Evolutionary conservation across 2,113 vertebrate species (phyloP).

Genomic region (Excalfactoria chinensis): DNA sequence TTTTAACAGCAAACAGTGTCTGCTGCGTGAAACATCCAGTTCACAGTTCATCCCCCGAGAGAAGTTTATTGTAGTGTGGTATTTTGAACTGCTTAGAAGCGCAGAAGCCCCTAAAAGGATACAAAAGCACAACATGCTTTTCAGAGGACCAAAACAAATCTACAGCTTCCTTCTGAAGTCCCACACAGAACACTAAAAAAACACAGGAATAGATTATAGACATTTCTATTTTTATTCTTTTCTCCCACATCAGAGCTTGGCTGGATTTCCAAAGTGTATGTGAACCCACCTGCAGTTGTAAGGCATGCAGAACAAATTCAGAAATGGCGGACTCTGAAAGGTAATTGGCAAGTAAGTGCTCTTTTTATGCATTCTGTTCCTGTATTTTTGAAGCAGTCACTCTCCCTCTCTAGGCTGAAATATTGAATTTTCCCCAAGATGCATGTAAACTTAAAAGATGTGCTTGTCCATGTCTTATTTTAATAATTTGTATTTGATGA

Average conservation of each 20-base stretch:
- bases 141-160: background rate
- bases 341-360: conserved; percentile 90
- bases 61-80: background rate
- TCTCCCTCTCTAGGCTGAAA: conserved; percentile 55
- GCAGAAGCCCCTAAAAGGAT: background rate
- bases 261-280: conserved; percentile 86
- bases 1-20: background rate
- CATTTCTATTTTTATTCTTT: background rate
- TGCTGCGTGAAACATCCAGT: background rate
- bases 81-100: background rate
- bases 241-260: conserved; percentile 81
- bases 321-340: conserved; percentile 82
- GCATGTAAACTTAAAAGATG: conserved; percentile 75
- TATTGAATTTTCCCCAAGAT: conserved; percentile 78
- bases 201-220: background rate
- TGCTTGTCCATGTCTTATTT: conserved; percentile 75
- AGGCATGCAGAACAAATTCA: conserved; percentile 88
- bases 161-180: background rate
- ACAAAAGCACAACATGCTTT: background rate
- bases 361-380: conserved; percentile 43
- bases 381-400: conserved; percentile 24
- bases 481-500: conserved; percentile 80
- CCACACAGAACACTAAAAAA: background rate
- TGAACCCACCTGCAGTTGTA: conserved; percentile 91
- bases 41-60: background rate